These are phyloP conservation scores for Hesperia comma DNA, from an alignment of 2,888 invertebrate species.

Conservation along the genomic window DNA sequence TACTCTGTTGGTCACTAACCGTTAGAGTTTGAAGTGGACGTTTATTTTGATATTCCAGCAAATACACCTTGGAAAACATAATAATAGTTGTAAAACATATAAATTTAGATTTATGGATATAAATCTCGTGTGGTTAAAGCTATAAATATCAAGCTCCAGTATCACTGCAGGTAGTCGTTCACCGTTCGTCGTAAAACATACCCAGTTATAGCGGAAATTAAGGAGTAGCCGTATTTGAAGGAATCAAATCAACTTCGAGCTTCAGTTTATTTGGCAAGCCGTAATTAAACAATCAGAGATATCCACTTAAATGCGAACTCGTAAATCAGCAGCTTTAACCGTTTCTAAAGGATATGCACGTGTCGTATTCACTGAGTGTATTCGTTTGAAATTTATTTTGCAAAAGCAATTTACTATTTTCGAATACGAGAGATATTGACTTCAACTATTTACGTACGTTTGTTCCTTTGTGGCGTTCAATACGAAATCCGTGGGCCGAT, in stretches of 20 bases:
- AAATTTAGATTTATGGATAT: neutral
- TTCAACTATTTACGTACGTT: no score
- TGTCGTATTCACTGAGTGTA: neutral
- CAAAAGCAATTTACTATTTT: neutral
- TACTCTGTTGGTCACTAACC: no score
- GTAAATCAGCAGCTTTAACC: slow-evolving; percentile 55
- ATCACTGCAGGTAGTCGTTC: slow-evolving; percentile 1
- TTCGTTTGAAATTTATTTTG: slow-evolving; percentile 4
- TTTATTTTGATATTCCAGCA: neutral
- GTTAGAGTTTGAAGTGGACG: no score
- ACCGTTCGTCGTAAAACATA: slow-evolving; percentile 29
- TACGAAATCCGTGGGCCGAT: no score
- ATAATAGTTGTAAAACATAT: neutral
- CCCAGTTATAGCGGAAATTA: slow-evolving; percentile 27
- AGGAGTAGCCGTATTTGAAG: slow-evolving; percentile 32
- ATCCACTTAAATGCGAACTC: slow-evolving; percentile 55
- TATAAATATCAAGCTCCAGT: slow-evolving; percentile 3
- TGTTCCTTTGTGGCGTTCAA: no score
- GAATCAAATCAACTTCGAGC: slow-evolving; percentile 38
- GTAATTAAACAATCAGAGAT: slow-evolving; percentile 67
- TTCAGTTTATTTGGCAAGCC: slow-evolving; percentile 47
- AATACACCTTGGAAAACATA: neutral
- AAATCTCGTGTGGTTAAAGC: neutral
- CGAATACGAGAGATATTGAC: no score
- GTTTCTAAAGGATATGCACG: slow-evolving; percentile 8